Percentiles rank a stretch among this genome's conserved stretches.
Evolutionary conservation across 2,113 vertebrate genomes (phyloP).

Genomic region (Osmerus mordax): DNA sequence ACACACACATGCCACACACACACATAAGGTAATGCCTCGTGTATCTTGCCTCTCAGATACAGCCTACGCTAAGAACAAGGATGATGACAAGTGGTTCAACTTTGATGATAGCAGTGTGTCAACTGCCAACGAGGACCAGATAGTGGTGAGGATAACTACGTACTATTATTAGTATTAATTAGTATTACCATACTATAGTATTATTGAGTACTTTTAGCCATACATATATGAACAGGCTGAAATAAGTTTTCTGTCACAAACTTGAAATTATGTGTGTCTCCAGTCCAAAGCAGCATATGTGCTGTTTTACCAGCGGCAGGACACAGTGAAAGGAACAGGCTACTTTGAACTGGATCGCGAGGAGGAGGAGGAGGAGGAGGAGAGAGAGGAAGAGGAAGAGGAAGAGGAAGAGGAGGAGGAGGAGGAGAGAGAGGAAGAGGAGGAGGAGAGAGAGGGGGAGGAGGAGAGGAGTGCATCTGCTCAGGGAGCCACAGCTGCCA

Average conservation of each 20-base stretch:
- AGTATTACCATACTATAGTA: too few relatives aligned
- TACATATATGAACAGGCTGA: too few relatives aligned
- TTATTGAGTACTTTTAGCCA: too few relatives aligned
- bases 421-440: too few relatives aligned
- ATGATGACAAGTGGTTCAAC: slow-evolving; percentile 96
- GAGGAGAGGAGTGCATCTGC: slow-evolving; percentile 55
- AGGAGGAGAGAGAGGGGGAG: slow-evolving; percentile 66
- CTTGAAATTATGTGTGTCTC: slow-evolving; percentile 22
- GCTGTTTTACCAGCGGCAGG: slow-evolving; percentile 95
- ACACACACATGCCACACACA: too few relatives aligned
- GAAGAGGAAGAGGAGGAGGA: slow-evolving; percentile 68
- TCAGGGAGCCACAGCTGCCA: slow-evolving; percentile 44
- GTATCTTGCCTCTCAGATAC: slow-evolving; percentile 77
- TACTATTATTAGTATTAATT: too few relatives aligned
- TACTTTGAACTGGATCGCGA: slow-evolving; percentile 93
- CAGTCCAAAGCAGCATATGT: slow-evolving; percentile 98
- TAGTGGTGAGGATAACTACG: slow-evolving; percentile 81
- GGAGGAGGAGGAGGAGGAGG: slow-evolving; percentile 77
- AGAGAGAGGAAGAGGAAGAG: too few relatives aligned
- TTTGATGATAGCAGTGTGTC: slow-evolving; percentile 98
- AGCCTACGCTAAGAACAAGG: slow-evolving; percentile 94
- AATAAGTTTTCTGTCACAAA: neutral
- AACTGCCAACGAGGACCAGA: slow-evolving; percentile 90
- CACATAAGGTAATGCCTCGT: too few relatives aligned
- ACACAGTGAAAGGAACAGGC: slow-evolving; percentile 93